Base-by-base conservation (phyloP, 1,140 invertebrate genomes). In the Drosophila ogumai region DNA sequence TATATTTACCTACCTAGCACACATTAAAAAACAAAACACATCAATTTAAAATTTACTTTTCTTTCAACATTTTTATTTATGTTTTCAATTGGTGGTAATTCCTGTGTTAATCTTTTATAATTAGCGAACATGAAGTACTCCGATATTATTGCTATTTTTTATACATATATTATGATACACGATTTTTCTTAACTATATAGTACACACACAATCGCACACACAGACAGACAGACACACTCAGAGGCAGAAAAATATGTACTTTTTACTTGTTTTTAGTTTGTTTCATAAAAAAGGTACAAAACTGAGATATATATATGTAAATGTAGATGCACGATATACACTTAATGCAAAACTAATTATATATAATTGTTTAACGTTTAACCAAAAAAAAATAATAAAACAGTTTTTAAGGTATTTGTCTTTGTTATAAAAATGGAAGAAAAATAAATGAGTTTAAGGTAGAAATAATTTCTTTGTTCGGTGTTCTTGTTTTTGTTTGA, bases 351-450 rank as follows among this genome's bases (percentile, higher is more conserved):
- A 61, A 64, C 59, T 75, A 75, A 56, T 75, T 64, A 64, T 46
- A 75, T 75, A 64, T 75, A 75, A 75, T 75, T 75, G 50, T 55
- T 75, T 75, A 75, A 75, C 43, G 43, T n/a, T n/a, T n/a, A n/a
- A n/a, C n/a, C n/a, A n/a, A 28, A 28, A 28, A 6, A 28, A 28
- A 0, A 28, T 6, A 28, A 28, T 28, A 6, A 43, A 28, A 40
- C 59, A 22, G 15, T 36, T 22, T 25, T 67, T 38, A 58, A 34
- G 34, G 52, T 46, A 38, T 40, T 49, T 57, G 10, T 38, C 6
- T 15, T 49, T 43, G 25, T 43, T 13, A 25, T 36, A 34, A 28
- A 69, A 54, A 44, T 31, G 6, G 19, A 15, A 49, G 8, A 36
- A 54, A n/a, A 25, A n/a, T 22, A 43, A 31, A 31, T 31, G 17